Evolutionary conservation across 2,797 vertebrate species (phyloP).

Genomic region (Phaenicophaeus curvirostris): DNA sequence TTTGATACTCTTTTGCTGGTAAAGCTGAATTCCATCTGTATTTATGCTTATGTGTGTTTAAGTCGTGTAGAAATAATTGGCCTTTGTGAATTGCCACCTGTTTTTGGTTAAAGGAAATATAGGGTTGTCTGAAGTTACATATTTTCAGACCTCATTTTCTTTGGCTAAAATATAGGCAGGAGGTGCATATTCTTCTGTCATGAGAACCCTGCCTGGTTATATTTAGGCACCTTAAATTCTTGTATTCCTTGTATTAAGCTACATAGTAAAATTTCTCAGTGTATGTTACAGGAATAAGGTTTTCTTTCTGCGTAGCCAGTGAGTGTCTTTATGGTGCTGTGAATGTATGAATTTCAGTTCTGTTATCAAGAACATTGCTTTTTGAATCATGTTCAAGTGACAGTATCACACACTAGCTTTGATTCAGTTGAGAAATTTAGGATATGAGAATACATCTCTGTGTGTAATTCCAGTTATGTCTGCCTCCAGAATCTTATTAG

Average conservation of each 20-base stretch:
- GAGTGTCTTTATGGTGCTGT: not conserved
- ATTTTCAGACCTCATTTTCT: conserved; percentile 9
- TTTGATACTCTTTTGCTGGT: not conserved
- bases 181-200: not conserved
- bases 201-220: not conserved
- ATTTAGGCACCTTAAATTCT: not conserved
- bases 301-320: not conserved
- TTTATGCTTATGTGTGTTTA: not conserved
- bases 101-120: conserved; percentile 24
- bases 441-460: not conserved
- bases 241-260: not conserved
- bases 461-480: not conserved
- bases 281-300: not conserved
- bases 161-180: not conserved
- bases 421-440: not conserved
- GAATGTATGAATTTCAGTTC: not conserved
- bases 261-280: not conserved
- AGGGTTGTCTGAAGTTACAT: conserved; percentile 13
- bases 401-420: not conserved
- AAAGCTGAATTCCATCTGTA: not conserved
- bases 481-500: not conserved
- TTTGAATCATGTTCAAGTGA: not conserved
- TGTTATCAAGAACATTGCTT: not conserved
- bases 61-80: conserved; percentile 9
- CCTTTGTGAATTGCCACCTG: not conserved